A percentile compares a stretch with the other conserved stretches of the same genome.
These are phyloP conservation scores for Catamblyrhynchus diadema DNA, from an alignment of 2,797 vertebrate genomes.

Conservation along the genomic window DNA sequence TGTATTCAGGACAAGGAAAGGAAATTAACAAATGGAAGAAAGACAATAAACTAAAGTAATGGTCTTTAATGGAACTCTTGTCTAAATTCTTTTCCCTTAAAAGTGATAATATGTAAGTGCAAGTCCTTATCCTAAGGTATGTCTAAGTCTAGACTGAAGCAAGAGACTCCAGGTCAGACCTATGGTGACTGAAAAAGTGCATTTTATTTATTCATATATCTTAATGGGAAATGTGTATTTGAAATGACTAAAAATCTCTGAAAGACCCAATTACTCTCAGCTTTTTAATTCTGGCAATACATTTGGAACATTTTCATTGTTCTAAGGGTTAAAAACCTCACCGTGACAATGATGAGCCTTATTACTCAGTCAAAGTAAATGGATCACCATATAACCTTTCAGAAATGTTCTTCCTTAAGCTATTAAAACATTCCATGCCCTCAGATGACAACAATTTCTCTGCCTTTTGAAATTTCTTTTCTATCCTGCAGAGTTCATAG, in stretches of 20 bases:
- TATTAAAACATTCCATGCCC: constrained; percentile 89
- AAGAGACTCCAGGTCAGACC: constrained; percentile 3
- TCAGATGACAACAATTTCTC: constrained; percentile 93
- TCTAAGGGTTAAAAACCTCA: constrained; percentile 81
- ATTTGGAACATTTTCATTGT: constrained; percentile 72
- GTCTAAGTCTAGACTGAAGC: not conserved
- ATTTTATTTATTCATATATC: constrained; percentile 58
- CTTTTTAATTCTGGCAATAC: constrained; percentile 60
- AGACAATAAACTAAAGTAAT: not conserved
- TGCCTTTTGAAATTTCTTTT: constrained; percentile 90
- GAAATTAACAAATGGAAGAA: constrained; percentile 4
- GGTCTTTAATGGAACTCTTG: not conserved
- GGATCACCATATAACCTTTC: constrained; percentile 85
- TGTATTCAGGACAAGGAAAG: not conserved
- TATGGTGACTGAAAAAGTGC: not conserved
- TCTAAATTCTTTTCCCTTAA: not conserved
- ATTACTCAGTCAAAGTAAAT: constrained; percentile 86
- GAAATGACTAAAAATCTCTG: constrained; percentile 38
- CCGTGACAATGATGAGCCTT: constrained; percentile 79
- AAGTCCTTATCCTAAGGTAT: not conserved
- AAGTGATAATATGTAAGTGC: not conserved
- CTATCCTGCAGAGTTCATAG: constrained; percentile 94
- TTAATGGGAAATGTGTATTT: constrained; percentile 10
- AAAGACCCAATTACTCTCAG: constrained; percentile 61
- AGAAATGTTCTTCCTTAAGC: constrained; percentile 84